A percentile compares a stretch with the other conserved stretches of the same genome.
Evolutionary conservation across 2,797 vertebrate genomes (phyloP).

Genomic region (Darevskia nairensis): DNA sequence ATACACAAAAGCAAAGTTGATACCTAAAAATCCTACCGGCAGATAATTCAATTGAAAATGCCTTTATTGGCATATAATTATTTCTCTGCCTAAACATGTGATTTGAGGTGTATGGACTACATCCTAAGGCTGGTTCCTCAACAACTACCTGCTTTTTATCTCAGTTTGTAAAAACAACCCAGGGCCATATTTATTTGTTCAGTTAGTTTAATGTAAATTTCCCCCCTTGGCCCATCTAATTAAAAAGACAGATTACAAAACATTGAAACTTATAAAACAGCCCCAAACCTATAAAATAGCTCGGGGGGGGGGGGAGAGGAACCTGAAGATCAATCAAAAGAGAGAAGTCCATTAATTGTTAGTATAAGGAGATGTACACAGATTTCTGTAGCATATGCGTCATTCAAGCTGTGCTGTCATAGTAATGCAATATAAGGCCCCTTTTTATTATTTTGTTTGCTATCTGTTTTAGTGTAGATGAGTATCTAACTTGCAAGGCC

Average conservation of each 20-base stretch:
- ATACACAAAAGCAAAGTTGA: background rate
- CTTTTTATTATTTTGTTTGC: background rate
- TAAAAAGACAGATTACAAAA: background rate
- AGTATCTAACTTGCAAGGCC: background rate
- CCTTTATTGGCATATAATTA: background rate
- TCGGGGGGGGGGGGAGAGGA: background rate
- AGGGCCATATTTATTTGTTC: background rate
- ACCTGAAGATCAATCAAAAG: background rate
- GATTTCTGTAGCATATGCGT: background rate
- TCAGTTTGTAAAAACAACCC: background rate
- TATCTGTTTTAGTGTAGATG: background rate
- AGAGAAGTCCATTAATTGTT: background rate
- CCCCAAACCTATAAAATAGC: background rate
- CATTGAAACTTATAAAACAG: background rate
- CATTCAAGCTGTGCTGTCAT: background rate
- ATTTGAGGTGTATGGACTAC: background rate
- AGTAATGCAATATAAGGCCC: background rate
- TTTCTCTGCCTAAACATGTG: background rate
- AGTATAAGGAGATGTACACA: background rate
- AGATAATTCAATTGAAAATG: background rate
- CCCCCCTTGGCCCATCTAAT: background rate
- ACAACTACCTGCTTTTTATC: background rate
- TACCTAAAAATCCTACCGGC: background rate
- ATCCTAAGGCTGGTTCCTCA: background rate
- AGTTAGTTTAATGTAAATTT: background rate